These are phyloP conservation scores for Cheirogaleus major DNA, from an alignment of 2,797 vertebrate genomes.

Conservation along the genomic window DNA sequence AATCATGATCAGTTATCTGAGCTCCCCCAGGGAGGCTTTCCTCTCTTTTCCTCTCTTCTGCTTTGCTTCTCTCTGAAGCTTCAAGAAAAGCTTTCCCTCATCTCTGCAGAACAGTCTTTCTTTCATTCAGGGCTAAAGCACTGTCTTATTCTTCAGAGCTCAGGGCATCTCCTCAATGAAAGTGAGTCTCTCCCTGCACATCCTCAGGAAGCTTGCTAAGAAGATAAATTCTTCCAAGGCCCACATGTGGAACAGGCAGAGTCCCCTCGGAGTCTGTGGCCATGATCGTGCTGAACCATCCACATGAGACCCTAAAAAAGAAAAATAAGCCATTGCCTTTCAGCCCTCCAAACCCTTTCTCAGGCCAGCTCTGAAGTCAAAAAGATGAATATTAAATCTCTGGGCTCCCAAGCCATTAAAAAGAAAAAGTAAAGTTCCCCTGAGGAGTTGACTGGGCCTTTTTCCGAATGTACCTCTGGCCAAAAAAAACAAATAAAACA, in stretches of 20 bases:
- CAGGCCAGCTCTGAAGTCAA: not conserved
- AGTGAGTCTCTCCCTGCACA: not conserved
- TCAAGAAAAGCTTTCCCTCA: not conserved
- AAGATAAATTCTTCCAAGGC: not conserved
- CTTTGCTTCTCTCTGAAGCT: not conserved
- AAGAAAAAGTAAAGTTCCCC: not conserved
- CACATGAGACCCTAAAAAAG: not conserved
- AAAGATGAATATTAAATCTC: slow-evolving; percentile 25
- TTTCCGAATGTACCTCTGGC: slow-evolving; percentile 25
- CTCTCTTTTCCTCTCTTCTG: not conserved
- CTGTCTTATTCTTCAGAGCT: not conserved
- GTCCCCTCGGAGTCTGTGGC: not conserved
- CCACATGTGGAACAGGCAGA: not conserved
- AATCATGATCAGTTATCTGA: not conserved
- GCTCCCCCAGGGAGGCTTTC: not conserved
- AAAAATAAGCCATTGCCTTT: not conserved
- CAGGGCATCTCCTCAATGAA: not conserved
- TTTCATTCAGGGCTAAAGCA: not conserved
- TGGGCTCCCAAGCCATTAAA: not conserved
- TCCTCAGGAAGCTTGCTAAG: not conserved
- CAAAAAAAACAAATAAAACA: not conserved
- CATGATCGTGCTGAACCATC: not conserved
- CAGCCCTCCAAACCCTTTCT: not conserved
- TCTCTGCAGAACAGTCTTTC: not conserved
- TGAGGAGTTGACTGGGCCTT: not conserved